Percentiles rank a stretch among this genome's conserved stretches.
Evolutionary conservation across 2,113 vertebrate genomes (phyloP).

Genomic region (Chaenogobius annularis): DNA sequence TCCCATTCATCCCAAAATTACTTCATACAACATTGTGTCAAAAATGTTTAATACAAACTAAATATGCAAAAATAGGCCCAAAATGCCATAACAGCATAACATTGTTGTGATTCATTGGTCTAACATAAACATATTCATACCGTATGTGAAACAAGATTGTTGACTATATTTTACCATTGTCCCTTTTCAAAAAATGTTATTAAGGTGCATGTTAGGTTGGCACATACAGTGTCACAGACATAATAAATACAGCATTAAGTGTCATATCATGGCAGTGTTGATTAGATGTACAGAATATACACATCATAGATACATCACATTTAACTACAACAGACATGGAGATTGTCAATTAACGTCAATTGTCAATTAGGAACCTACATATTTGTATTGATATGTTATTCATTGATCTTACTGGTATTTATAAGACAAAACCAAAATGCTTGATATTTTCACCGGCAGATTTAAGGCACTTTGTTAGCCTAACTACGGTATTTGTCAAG

Average conservation of each 20-base stretch:
- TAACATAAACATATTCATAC: background rate
- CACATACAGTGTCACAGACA: background rate
- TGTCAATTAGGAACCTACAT: background rate
- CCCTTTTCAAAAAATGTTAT: background rate
- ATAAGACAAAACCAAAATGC: background rate
- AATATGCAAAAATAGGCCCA: background rate
- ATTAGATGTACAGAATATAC: background rate
- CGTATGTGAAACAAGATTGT: background rate
- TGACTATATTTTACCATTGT: background rate
- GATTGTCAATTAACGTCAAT: background rate
- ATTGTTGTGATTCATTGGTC: background rate
- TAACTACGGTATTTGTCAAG: background rate
- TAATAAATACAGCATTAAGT: background rate
- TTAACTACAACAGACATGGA: background rate
- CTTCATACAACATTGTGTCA: background rate
- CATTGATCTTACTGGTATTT: background rate
- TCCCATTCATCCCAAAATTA: background rate
- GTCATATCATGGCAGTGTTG: background rate
- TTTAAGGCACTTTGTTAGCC: conserved; percentile 53
- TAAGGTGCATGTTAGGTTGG: background rate
- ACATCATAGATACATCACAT: background rate
- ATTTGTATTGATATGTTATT: background rate
- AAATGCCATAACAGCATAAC: background rate
- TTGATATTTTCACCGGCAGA: background rate
- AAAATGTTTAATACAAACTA: background rate